phyloP scores from a whole-genome alignment of 92 coral and sea anemone genomes.

The Palythoa caribaeorum region DNA sequence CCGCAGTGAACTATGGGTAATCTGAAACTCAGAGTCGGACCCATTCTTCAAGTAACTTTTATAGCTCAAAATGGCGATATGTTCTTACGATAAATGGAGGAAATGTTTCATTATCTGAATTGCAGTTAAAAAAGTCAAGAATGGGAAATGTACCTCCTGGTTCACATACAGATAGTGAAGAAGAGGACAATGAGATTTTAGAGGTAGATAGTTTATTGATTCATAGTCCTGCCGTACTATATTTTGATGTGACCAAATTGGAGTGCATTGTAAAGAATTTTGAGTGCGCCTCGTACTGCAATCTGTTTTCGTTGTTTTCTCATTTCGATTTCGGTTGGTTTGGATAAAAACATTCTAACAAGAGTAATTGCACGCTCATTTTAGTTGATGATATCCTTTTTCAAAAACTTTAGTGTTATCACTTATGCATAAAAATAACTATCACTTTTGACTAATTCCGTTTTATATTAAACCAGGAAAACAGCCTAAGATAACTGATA shows the following conservation, averaged over 20 bases:
- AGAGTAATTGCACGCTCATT: not conserved
- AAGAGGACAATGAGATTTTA: slow-evolving; percentile 87
- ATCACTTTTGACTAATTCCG: not conserved
- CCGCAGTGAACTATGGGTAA: slow-evolving; percentile 22
- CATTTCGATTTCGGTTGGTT: not conserved
- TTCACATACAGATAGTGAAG: slow-evolving; percentile 91
- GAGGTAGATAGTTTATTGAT: slow-evolving; percentile 69
- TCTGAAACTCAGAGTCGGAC: slow-evolving; percentile 23
- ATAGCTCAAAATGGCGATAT: slow-evolving; percentile 31
- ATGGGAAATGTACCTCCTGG: slow-evolving; percentile 99
- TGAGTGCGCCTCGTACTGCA: not conserved
- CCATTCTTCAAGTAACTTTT: slow-evolving; percentile 8
- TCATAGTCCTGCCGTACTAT: not conserved
- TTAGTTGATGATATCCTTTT: not conserved
- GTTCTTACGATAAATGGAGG: not conserved
- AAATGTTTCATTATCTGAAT: slow-evolving; percentile 20
- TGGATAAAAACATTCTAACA: not conserved
- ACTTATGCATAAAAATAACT: not conserved
- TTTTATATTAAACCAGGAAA: not conserved
- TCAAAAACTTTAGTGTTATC: not conserved
- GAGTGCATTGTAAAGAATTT: not conserved
- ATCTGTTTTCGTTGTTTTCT: not conserved
- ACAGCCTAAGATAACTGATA: not conserved
- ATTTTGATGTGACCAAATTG: not conserved
- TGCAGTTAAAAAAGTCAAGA: slow-evolving; percentile 8